Evolutionary conservation across 2,797 vertebrate genomes (phyloP), one percentile per base, ranked within the genome.

Genomic region (Sus cebifrons): DNA sequence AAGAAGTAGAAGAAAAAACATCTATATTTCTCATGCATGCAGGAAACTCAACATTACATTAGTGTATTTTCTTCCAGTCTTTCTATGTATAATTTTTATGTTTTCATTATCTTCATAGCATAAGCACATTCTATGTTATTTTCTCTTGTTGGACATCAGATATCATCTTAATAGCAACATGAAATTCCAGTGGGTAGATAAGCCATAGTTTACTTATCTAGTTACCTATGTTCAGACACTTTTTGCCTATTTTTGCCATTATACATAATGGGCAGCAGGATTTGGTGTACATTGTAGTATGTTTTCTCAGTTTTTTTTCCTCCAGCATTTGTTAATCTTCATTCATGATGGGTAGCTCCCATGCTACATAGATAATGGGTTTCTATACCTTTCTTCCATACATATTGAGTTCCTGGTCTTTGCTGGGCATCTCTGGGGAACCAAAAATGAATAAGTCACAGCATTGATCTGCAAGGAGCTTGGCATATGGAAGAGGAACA

Each of bases 111-210:
- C 20, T 18, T 62, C 21, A 52, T 67, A 17, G 40, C 29, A 82
- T 70, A 70, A 89, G 70, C 27, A 75, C 3, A 1, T 86, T 64
- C 17, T 75, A 36, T 78, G 70, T 64, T 70, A 79, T 65, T 79
- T 81, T 81, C 44, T 89, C 40, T 86, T 70, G 7, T 32, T 52
- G 81, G 82, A 86, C 25, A 44, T 95, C 85, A 65, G 75, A 74
- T 15, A 88, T 52, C 67, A 87, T 91, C 65, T 91, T 87, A 86
- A 82, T n/a, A 88, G 82, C 54, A 77, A 82, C 32, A 58, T 70
- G 54, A 64, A 86, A 93, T 81, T 56, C 67, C 17, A 64, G 54
- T 12, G 67, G 91, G 7, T 70, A 87, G 54, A 75, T 78, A 49
- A 13, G 13, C 40, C 36, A 44, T n/a, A 60, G 16, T 74, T 67